A percentile compares a stretch with the other conserved stretches of the same genome.
Evolutionary conservation across 1,140 invertebrate genomes (phyloP).

Genomic region (Ips nitidus): DNA sequence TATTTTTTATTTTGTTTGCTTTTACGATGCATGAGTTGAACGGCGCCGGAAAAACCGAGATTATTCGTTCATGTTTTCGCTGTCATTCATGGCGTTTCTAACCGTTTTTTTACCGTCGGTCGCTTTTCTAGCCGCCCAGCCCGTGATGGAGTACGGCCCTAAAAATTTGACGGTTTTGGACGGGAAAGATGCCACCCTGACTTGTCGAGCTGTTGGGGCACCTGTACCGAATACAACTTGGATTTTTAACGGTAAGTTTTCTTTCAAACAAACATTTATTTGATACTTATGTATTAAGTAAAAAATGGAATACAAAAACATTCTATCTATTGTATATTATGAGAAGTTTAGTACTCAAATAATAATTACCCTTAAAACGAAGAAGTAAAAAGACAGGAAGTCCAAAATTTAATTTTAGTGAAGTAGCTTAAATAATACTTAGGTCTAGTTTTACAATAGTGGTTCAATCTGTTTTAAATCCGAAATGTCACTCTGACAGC

Average conservation of each 20-base stretch:
- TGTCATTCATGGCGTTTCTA: conserved; percentile 6
- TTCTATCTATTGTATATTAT: too few species aligned
- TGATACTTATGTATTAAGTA: background rate
- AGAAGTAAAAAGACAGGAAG: too few species aligned
- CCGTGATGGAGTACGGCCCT: conserved; percentile 79
- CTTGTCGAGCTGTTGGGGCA: conserved; percentile 83
- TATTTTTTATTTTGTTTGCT: conserved; percentile 19
- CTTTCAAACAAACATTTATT: conserved; percentile 17
- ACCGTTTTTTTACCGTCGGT: conserved; percentile 23
- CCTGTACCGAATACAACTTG: conserved; percentile 90
- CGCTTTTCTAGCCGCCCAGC: conserved; percentile 71
- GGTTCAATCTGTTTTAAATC: too few species aligned
- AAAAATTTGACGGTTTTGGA: conserved; percentile 87
- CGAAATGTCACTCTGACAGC: too few species aligned
- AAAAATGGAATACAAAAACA: background rate
- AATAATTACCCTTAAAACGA: too few species aligned
- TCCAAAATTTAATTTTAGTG: too few species aligned
- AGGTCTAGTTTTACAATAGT: too few species aligned
- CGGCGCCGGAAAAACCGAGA: background rate
- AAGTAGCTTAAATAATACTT: too few species aligned
- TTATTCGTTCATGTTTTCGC: background rate
- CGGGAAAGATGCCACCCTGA: conserved; percentile 86
- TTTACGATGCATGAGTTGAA: conserved; percentile 24
- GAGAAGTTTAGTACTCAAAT: too few species aligned
- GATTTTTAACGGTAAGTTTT: conserved; percentile 79